phyloP scores from a whole-genome alignment of 1,140 invertebrate genomes.

The Macrostomum lignano region DNA sequence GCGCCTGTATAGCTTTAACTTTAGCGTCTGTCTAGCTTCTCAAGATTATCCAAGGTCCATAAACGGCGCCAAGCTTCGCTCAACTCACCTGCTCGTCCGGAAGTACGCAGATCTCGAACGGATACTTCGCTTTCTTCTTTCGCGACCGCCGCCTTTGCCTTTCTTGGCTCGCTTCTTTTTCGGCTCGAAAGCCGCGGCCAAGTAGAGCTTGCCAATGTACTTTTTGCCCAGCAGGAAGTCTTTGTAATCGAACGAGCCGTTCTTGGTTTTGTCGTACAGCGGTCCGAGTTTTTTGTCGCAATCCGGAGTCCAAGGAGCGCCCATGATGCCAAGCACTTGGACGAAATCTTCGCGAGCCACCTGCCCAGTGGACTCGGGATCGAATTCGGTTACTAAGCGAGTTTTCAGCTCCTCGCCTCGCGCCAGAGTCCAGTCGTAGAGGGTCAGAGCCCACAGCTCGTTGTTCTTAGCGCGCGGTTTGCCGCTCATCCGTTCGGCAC shows the following conservation, averaged over 20 bases:
- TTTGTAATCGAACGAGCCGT: constrained; percentile 20
- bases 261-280: constrained; percentile 15
- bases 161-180: constrained; percentile 26
- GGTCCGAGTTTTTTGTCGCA: constrained; percentile 15
- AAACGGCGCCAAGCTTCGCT: too few relatives aligned
- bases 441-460: constrained; percentile 19
- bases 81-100: too few relatives aligned
- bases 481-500: constrained; percentile 23
- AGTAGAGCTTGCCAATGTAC: constrained; percentile 24
- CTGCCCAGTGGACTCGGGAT: constrained; percentile 9
- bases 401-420: constrained; percentile 14
- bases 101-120: constrained; percentile 23
- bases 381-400: too few relatives aligned
- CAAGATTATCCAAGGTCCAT: too few relatives aligned
- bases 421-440: constrained; percentile 24
- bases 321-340: constrained; percentile 12
- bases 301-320: constrained; percentile 14
- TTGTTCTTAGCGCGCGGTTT: constrained; percentile 22
- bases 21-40: too few relatives aligned
- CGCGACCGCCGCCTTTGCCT: constrained; percentile 10
- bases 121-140: constrained; percentile 22
- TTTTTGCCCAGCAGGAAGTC: constrained; percentile 26
- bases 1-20: too few relatives aligned
- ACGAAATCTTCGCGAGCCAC: constrained; percentile 13
- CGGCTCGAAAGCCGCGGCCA: constrained; percentile 21